Evolutionary conservation across 2,888 invertebrate genomes (phyloP), one percentile per base, ranked within the genome.

Genomic region (Phlogophora meticulosa): DNA sequence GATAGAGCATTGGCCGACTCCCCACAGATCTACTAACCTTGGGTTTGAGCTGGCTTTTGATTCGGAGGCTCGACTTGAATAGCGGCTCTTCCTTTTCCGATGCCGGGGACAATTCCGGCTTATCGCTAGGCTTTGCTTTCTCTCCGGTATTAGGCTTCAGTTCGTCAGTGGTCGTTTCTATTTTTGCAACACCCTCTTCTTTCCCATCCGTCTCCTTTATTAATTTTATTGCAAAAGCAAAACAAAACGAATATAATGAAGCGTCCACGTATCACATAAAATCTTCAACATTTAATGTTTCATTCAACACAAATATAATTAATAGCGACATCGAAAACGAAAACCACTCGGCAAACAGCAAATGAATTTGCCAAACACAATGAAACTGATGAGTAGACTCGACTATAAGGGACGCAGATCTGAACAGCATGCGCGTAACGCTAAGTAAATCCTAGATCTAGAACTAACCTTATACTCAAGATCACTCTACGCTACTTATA

Each of bases 111-210:
- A 88, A 81, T 69, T 88, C 92, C 40, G 87, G 84, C 61, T 82
- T 82, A 79, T 90, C 92, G 61, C 76, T 79, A 74, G 87, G 75
- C 78, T 89, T 89, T 71, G 87, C 71, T 87, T 90, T 92, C 79
- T 91, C 92, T 72, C 87, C 90, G 69, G 88, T 87, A 83, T 87
- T 91, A 52, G 94, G 95, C 91, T 92, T 95, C 88, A 94, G 88
- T 89, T 95, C 95, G 72, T 94, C 94, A 55, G 95, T 94, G 7
- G 94, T 95, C 22, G 95, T 94, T 83, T 95, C 95, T 85, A 95
- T 93, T 91, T 94, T 93, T 73, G 95, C 95, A 78, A 94, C 93
- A 82, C 90, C 92, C 62, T 93, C 94, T 88, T 93, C 93, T 73
- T 88, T 90, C 73, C 83, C 92, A 85, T 91, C 93, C 88, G 87